Evolutionary conservation across 2,888 invertebrate genomes (phyloP).

Genomic region (Orthosia cruda): DNA sequence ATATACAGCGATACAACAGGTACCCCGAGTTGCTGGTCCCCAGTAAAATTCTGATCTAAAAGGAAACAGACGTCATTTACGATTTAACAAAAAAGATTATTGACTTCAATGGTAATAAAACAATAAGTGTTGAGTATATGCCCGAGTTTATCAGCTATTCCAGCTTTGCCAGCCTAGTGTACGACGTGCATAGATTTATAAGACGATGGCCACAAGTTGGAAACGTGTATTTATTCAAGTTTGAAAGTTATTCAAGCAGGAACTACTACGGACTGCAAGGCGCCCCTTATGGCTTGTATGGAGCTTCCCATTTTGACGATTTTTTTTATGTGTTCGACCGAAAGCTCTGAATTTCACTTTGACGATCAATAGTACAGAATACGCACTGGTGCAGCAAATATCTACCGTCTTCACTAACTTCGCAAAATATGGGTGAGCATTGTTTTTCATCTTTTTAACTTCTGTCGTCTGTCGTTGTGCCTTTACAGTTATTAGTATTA

Average conservation of each 20-base stretch:
- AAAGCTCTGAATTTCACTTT: slow-evolving; percentile 19
- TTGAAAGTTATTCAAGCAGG: slow-evolving; percentile 73
- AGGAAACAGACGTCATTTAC: slow-evolving; percentile 62
- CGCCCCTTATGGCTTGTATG: slow-evolving; percentile 68
- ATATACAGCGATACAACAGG: slow-evolving; percentile 60
- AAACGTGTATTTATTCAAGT: slow-evolving; percentile 73
- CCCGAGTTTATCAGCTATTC: slow-evolving; percentile 69
- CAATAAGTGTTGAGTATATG: slow-evolving; percentile 60
- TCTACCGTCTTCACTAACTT: slow-evolving; percentile 43
- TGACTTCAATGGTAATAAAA: slow-evolving; percentile 71
- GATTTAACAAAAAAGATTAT: slow-evolving; percentile 71
- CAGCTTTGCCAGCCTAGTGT: slow-evolving; percentile 64
- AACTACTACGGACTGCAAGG: slow-evolving; percentile 70
- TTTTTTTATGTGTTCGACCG: slow-evolving; percentile 76
- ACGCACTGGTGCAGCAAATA: slow-evolving; percentile 34
- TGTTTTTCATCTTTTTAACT: not conserved
- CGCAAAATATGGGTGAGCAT: slow-evolving; percentile 38
- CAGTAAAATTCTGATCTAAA: slow-evolving; percentile 66
- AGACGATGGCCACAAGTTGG: slow-evolving; percentile 60
- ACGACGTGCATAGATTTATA: slow-evolving; percentile 66
- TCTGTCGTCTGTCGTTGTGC: too few species aligned
- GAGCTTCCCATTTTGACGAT: slow-evolving; percentile 77
- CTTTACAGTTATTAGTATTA: not conserved
- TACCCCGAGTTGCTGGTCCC: slow-evolving; percentile 74
- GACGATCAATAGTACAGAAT: slow-evolving; percentile 35